Conservation (phyloP, 1,140 invertebrate species). For the Arctopsyche grandis region DNA sequence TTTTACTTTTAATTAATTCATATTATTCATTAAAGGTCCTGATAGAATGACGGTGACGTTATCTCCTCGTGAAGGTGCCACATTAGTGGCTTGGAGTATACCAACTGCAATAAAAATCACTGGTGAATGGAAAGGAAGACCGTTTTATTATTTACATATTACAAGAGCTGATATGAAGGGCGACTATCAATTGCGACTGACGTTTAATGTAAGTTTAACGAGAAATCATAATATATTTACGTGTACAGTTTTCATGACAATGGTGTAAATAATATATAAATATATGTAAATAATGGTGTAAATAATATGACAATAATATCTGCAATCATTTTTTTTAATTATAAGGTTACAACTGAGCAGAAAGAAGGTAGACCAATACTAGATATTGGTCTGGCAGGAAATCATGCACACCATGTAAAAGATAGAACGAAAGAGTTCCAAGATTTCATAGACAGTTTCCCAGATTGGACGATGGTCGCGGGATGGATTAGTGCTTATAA, state of each 20-base stretch:
- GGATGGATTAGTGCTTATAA: slow-evolving; percentile 40
- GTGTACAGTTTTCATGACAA: slow-evolving; percentile 63
- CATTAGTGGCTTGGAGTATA: slow-evolving; percentile 24
- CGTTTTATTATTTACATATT: slow-evolving; percentile 44
- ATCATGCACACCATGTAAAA: slow-evolving; percentile 39
- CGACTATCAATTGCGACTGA: slow-evolving; percentile 30
- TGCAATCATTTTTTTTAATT: neutral
- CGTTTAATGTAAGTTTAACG: slow-evolving; percentile 59
- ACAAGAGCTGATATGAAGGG: neutral
- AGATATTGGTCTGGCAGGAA: slow-evolving; percentile 41
- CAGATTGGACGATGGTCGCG: slow-evolving; percentile 34
- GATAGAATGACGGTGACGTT: slow-evolving; percentile 44
- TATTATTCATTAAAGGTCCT: slow-evolving; percentile 36
- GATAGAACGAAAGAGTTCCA: slow-evolving; percentile 29
- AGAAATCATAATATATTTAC: no score
- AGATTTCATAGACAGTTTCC: slow-evolving; percentile 31
- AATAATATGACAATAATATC: no score
- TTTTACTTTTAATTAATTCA: neutral
- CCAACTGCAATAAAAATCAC: slow-evolving; percentile 17
- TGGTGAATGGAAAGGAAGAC: slow-evolving; percentile 32
- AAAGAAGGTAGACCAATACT: slow-evolving; percentile 19
- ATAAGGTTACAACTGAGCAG: slow-evolving; percentile 25
- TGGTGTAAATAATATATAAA: neutral
- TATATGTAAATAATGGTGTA: neutral
- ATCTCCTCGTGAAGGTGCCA: slow-evolving; percentile 31